Base-by-base conservation (phyloP, 2,888 invertebrate species). In the Sphaerophoria rueppellii region DNA sequence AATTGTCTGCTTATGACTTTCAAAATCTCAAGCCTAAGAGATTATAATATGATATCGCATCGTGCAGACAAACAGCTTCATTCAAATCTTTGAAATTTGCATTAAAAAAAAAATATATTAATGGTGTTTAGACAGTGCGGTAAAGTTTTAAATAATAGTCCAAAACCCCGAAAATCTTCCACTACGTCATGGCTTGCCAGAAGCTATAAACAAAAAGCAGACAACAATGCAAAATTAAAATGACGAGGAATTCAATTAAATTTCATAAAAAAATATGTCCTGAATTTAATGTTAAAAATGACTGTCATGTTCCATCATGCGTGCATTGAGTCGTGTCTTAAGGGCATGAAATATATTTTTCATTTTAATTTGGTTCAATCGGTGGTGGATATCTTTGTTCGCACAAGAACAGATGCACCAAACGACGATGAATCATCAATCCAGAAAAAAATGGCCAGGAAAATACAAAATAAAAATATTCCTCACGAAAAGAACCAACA, bases 281-380 rank as follows among this genome's bases (percentile, higher is more conserved):
- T 61, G 34, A 74, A 70, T 74, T 73, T 37, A 54, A 74, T 82
- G 50, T 61, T 70, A 3, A 43, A 12, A 43, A 12, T 9, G 43
- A 11, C 12, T 43, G 43, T 43, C 11, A 9, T 43, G 6, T 12
- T 43, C 12, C 7, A 7, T 40, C 40, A 43, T 58, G 46, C 65
- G 71, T 69, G 57, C 24, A 24, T 65, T 4, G 46, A 48, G 50
- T 74, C 72, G 32, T 75, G 55, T 24, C 78, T 55, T 63, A 52
- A 69, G 63, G 77, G 61, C 70, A 32, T 12, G 34, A 46, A n/a
- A 32, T n/a, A 34, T 6, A 32, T 48, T 40, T 67, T 83, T 75
- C 60, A 69, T 57, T 75, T 75, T 75, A 75, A 83, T 75, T 75
- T 80, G 16, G 60, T 71, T 71, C 79, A 75, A 79, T 80, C 75